Conservation (phyloP, 2,888 invertebrate species). For the Chironomus tentans region DNA sequence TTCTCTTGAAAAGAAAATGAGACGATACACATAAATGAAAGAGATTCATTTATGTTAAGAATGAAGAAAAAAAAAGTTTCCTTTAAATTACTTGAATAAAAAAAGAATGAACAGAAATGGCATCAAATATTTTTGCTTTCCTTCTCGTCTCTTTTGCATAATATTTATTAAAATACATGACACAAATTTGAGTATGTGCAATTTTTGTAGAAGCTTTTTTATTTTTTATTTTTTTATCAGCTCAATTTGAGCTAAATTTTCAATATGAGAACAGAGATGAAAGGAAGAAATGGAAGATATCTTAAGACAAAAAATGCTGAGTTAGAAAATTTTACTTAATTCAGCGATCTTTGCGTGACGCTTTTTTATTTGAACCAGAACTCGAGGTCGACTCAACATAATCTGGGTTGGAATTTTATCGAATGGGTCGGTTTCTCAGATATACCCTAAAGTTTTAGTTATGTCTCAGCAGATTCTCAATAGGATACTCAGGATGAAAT, state of each 20-base stretch:
- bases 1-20: background rate
- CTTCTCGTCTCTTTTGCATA: background rate
- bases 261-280: background rate
- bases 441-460: no score
- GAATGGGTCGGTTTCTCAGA: no score
- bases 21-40: background rate
- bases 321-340: background rate
- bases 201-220: background rate
- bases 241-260: background rate
- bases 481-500: no score
- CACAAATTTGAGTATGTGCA: background rate
- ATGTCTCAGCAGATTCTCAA: no score
- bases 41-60: no score
- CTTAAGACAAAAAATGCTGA: background rate
- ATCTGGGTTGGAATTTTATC: no score
- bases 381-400: no score
- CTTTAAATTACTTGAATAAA: background rate
- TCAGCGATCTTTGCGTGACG: no score
- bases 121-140: no score
- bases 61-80: background rate
- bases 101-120: no score
- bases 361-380: no score
- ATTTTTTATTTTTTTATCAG: background rate
- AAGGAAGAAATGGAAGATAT: no score
- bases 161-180: background rate